Evolutionary conservation across 2,113 vertebrate genomes (phyloP).

Genomic region (Saimiri boliviensis): DNA sequence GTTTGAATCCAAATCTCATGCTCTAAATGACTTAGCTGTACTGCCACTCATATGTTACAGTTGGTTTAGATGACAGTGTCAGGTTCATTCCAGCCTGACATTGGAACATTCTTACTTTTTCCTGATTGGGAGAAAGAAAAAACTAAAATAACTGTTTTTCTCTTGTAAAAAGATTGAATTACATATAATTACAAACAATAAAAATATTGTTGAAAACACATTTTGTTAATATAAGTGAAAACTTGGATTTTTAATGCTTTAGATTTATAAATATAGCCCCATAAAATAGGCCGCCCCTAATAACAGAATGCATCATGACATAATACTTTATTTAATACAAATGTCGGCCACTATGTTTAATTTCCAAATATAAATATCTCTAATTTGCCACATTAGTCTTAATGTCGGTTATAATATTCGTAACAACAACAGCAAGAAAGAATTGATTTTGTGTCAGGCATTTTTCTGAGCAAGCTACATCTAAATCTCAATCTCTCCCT

Average conservation of each 20-base stretch:
- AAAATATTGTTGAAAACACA: background rate
- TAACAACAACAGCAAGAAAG: background rate
- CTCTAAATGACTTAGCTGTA: background rate
- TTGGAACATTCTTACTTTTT: background rate
- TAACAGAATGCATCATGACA: rapidly evolving
- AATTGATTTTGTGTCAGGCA: background rate
- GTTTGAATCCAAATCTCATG: background rate
- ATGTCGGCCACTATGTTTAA: background rate
- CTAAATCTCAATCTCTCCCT: background rate
- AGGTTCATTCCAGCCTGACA: background rate
- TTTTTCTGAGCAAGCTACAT: background rate
- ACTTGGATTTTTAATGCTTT: background rate
- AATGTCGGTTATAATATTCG: background rate
- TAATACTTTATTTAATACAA: background rate
- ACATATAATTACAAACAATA: background rate
- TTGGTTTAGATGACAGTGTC: background rate
- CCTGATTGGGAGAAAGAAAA: background rate
- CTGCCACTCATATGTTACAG: rapidly evolving
- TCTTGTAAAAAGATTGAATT: background rate
- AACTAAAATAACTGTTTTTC: background rate
- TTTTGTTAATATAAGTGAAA: background rate
- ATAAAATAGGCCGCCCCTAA: background rate
- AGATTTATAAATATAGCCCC: background rate
- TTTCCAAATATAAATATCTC: background rate
- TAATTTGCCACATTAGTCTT: background rate